Base-by-base conservation (phyloP, 1,140 invertebrate genomes). In the Branchinecta lindahli region DNA sequence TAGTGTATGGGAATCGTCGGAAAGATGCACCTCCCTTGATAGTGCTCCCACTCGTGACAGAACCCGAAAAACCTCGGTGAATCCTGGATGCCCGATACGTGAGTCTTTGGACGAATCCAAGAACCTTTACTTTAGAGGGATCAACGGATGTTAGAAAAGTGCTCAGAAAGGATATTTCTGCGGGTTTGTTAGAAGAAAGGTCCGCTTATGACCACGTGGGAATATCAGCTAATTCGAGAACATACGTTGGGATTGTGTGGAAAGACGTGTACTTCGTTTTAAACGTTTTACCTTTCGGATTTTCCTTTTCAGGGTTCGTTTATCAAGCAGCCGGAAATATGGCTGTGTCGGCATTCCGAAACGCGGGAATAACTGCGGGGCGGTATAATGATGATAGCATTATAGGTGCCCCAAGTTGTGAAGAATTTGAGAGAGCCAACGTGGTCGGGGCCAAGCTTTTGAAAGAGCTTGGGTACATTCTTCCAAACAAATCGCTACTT, bases 141-240 rank as follows among this genome's bases (percentile, higher is more conserved):
- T 52, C n/a, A 52, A 52, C 9, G 9, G 47, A 52, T 52, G 47
- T 52, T 52, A 9, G 47, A 9, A 9, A n/a, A 9, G 47, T 52
- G 9, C 47, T 52, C n/a, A n/a, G n/a, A 9, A 9, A 9, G 9
- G n/a, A 52, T n/a, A 9, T 9, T 52, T 52, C n/a, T 52, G 47
- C 47, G 47, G 47, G 47, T 52, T n/a, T 52, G 9, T 52, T 52
- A 52, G 47, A 52, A 52, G 47, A 52, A 52, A 52, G n/a, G 47
- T 52, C 47, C 9, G 47, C 47, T n/a, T 52, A 52, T 52, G 47
- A 52, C n/a, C 47, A 52, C n/a, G 9, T 52, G n/a, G n/a, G 47
- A 52, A 52, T 52, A 52, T 52, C 47, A 9, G 9, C 9, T 9
- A 52, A 52, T 52, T 52, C 47, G 9, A 52, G 47, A 52, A 52